A percentile compares a stretch with the other conserved stretches of the same genome.
These are phyloP conservation scores for Nansenia antarctica DNA, from an alignment of 2,113 vertebrate species.

Conservation along the genomic window DNA sequence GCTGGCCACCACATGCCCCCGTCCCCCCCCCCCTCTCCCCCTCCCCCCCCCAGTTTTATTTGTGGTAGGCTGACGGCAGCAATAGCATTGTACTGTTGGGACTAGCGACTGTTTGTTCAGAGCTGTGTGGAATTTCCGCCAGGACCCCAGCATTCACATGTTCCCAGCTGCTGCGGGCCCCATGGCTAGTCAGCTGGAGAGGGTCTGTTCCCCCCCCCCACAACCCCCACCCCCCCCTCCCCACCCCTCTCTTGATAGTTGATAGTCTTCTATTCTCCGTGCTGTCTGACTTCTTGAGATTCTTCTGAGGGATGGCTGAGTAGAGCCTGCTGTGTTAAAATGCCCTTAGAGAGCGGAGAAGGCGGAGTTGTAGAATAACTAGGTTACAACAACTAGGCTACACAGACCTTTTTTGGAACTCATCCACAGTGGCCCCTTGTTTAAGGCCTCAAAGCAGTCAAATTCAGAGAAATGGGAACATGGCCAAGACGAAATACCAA, in stretches of 20 bases:
- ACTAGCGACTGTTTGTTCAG: conserved; percentile 43
- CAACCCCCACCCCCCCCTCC: no score
- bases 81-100: conserved; percentile 55
- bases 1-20: not conserved
- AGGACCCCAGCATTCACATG: conserved; percentile 49
- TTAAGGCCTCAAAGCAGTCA: not conserved
- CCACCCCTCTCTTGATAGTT: no score
- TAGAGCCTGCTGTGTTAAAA: not conserved
- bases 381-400: no score
- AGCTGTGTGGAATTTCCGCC: conserved; percentile 65
- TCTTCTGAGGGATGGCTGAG: not conserved
- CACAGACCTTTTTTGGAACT: no score
- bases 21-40: not conserved
- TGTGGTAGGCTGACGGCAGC: conserved; percentile 59
- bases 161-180: conserved; percentile 55
- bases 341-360: not conserved
- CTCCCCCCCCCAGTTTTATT: not conserved
- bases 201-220: not conserved
- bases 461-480: not conserved
- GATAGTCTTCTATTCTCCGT: not conserved
- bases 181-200: conserved; percentile 34
- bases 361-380: not conserved
- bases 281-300: not conserved
- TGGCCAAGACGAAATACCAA: not conserved
- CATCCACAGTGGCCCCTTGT: not conserved